Evolutionary conservation across 2,797 vertebrate species (phyloP).

Genomic region (Helostoma temminkii): DNA sequence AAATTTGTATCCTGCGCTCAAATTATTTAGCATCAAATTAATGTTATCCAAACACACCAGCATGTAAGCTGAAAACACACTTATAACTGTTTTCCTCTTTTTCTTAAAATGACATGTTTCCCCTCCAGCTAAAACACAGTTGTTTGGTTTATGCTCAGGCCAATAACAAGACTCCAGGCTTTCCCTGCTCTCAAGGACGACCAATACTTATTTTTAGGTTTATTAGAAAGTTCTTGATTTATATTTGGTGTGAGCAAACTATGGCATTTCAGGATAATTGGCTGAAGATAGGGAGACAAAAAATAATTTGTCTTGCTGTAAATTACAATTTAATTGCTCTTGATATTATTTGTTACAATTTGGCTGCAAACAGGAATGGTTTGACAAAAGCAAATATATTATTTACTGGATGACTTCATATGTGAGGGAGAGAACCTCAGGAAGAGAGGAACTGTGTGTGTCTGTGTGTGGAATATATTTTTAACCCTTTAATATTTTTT

Average conservation of each 20-base stretch:
- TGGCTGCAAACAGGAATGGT: background rate
- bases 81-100: background rate
- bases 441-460: too few relatives aligned
- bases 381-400: background rate
- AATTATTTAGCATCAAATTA: background rate
- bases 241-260: background rate
- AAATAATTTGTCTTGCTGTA: background rate
- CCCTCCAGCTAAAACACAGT: background rate
- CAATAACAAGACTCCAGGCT: background rate
- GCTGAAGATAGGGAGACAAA: too few relatives aligned
- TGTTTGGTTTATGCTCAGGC: background rate
- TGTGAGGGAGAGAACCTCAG: too few relatives aligned
- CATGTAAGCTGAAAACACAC: background rate
- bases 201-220: slow-evolving; percentile 4
- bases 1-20: background rate
- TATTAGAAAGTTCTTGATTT: background rate
- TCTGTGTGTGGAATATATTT: background rate
- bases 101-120: background rate
- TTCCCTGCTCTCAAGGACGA: background rate
- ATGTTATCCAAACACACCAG: background rate
- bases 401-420: background rate
- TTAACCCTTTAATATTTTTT: background rate
- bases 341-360: background rate
- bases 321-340: background rate
- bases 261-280: too few relatives aligned